These are phyloP conservation scores for Cynopterus sphinx DNA, from an alignment of 2,797 vertebrate species.

Conservation along the genomic window DNA sequence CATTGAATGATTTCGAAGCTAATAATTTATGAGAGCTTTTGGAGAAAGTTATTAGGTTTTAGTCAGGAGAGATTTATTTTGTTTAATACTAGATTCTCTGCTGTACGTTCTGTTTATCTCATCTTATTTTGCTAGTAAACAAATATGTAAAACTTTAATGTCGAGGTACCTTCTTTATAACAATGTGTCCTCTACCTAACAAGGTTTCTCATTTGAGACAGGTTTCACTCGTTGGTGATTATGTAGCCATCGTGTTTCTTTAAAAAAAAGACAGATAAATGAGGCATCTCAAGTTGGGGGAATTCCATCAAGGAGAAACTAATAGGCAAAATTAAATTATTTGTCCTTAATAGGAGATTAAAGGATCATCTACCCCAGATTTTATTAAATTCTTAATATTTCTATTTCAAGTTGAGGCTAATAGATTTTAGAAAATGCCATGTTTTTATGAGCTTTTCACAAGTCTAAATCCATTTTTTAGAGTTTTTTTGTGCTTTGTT, in stretches of 20 bases:
- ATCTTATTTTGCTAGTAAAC: slow-evolving; percentile 75
- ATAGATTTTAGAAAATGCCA: background rate
- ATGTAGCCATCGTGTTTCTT: background rate
- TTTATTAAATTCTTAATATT: background rate
- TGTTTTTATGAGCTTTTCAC: background rate
- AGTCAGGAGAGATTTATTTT: slow-evolving; percentile 81
- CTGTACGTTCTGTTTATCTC: slow-evolving; percentile 76
- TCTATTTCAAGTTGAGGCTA: background rate
- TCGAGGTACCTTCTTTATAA: background rate
- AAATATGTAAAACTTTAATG: slow-evolving; percentile 75
- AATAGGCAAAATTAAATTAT: background rate
- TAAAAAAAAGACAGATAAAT: background rate
- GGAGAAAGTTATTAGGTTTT: slow-evolving; percentile 83
- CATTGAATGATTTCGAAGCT: slow-evolving; percentile 83
- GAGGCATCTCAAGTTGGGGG: background rate
- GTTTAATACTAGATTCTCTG: slow-evolving; percentile 70
- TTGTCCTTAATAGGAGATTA: background rate
- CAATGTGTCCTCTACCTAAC: background rate
- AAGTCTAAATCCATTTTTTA: background rate
- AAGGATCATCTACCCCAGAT: background rate
- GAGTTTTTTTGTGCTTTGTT: background rate
- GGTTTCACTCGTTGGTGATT: background rate
- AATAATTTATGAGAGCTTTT: slow-evolving; percentile 87
- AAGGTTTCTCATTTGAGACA: background rate
- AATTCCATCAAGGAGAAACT: background rate